Conservation (phyloP, 2,113 vertebrate genomes). For the Prionailurus bengalensis region DNA sequence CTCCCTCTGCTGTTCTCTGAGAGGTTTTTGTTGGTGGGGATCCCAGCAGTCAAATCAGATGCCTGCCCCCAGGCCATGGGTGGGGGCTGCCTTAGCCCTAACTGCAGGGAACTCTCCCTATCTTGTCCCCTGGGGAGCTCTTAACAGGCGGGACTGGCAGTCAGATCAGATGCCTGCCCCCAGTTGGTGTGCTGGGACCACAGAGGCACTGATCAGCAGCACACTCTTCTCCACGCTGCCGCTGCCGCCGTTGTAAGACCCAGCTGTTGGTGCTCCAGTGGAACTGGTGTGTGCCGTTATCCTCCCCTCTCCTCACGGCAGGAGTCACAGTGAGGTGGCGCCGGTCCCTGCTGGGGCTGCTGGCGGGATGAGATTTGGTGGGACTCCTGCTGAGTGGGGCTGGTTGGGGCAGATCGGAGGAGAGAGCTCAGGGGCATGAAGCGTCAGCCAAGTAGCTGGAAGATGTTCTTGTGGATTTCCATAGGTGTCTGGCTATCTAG, state of each 20-base stretch:
- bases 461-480: neutral
- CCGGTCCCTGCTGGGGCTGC: neutral
- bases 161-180: neutral
- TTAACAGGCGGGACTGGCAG: neutral
- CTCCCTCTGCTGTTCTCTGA: neutral
- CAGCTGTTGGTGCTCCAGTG: neutral
- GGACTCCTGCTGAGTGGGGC: neutral
- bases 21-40: neutral
- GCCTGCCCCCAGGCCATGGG: neutral
- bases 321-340: neutral
- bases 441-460: neutral
- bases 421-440: no score
- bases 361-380: neutral
- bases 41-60: neutral
- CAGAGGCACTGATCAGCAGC: neutral
- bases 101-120: neutral
- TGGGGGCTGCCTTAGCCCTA: neutral
- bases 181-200: neutral
- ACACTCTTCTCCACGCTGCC: neutral
- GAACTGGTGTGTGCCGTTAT: neutral
- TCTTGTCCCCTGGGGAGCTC: neutral
- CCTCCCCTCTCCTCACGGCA: neutral
- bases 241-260: neutral
- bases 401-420: neutral
- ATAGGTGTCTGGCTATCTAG: neutral